Base-by-base conservation (phyloP, 2,113 vertebrate species). In the Lichenostomus cassidix region DNA sequence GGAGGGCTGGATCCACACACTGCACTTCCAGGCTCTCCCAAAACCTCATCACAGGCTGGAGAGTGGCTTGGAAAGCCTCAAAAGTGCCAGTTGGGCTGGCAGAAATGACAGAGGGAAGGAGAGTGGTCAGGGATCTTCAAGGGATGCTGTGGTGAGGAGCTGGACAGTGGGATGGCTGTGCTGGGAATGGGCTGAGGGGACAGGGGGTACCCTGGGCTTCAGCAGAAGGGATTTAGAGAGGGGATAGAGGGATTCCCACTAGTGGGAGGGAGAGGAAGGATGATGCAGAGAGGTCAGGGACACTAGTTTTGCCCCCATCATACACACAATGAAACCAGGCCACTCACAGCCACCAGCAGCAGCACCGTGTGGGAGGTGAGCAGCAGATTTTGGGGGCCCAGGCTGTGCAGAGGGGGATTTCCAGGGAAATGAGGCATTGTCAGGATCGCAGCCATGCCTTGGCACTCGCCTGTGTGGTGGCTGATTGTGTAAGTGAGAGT, bases 261-360 rank as follows among this genome's bases (percentile, higher is more conserved):
- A 14, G 39, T 42, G 62, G 49, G 62, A 92, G 8, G 47, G 19
- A 70, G 35, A 24, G 27, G 27, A 68, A 82, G 65, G 49, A 39
- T 49, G 24, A 3, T 0, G 3, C 49, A 22, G 44, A 70, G 47
- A 11, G 1, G 3, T 47, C 7, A 4, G 75, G 16, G 7, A 35
- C 18, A 0, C 7, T 9, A 60, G 6, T 4, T 42, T 70, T 67
- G 31, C 5, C 59, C 28, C 37, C 60, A 15, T 24, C 24, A 24
- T 41, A n/a, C 1, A 8, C 8, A 3, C 19, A 5, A 0, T 2
- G 3, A 15, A 46, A 42, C 1, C 1, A 8, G 55, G 81, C 22
- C 31, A 1, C 39, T 63, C 23, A 56, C 62, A 52, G 2, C 1
- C n/a, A 8, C 1, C 77, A 49, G 68, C 42, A 58, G 52, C 10